Conservation (phyloP, 2,113 vertebrate genomes). For the Phainopepla nitens region DNA sequence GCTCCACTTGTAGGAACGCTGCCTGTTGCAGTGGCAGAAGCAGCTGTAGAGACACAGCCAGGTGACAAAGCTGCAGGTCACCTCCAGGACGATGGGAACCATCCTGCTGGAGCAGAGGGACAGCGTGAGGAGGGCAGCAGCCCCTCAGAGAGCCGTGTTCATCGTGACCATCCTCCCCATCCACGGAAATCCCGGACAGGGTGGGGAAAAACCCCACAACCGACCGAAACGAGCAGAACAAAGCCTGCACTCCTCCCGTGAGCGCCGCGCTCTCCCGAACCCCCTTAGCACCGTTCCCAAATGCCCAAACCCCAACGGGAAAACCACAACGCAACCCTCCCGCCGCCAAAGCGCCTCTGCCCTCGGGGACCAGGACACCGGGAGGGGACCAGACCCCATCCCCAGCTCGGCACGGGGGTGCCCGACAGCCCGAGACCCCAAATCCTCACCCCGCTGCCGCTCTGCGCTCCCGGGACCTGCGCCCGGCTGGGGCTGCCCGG, state of each 20-base stretch:
- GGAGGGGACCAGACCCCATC: neutral
- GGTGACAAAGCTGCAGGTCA: slow-evolving; percentile 66
- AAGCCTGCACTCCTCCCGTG: accelerated
- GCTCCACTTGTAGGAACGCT: slow-evolving; percentile 80
- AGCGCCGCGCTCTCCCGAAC: neutral
- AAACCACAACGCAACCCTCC: neutral
- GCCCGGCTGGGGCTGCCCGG: neutral
- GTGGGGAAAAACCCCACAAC: too few relatives aligned
- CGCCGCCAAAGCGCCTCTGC: neutral
- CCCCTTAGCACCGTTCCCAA: accelerated
- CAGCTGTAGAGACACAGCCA: slow-evolving; percentile 80
- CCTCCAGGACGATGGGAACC: slow-evolving; percentile 52
- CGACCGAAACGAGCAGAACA: neutral
- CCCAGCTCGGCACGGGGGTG: neutral
- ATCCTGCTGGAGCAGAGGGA: slow-evolving; percentile 48
- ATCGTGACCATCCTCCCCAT: accelerated
- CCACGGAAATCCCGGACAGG: accelerated
- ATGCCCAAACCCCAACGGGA: neutral
- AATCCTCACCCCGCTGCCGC: neutral
- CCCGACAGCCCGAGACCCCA: neutral
- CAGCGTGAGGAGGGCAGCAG: neutral
- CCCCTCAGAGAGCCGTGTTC: accelerated
- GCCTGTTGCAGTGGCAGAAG: slow-evolving; percentile 66
- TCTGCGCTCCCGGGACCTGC: neutral
- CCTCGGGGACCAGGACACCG: neutral